Percentiles rank a stretch among this genome's conserved stretches.
Conservation (phyloP, 2,797 vertebrate genomes). For the Urophycis tenuis region DNA sequence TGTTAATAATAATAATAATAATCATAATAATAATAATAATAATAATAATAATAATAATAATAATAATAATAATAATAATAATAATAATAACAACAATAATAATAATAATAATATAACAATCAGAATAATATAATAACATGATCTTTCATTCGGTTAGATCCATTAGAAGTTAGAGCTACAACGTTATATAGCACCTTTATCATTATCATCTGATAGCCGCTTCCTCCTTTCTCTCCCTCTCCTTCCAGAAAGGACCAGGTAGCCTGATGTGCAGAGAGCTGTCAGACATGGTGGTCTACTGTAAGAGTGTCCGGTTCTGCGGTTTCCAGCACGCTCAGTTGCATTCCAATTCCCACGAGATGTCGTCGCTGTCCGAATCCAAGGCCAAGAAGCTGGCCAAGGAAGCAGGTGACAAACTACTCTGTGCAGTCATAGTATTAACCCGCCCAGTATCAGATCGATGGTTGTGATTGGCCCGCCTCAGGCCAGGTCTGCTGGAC, state of each 20-base stretch:
- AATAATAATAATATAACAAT: background rate
- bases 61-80: background rate
- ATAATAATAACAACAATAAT: background rate
- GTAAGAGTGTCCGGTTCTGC: constrained; percentile 82
- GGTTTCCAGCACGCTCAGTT: constrained; percentile 75
- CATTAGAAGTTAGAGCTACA: background rate
- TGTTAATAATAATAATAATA: background rate
- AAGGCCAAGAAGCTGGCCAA: constrained; percentile 82
- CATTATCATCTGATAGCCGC: background rate
- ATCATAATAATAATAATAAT: background rate
- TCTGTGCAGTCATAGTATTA: background rate
- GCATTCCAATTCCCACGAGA: constrained; percentile 76
- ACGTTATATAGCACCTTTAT: background rate
- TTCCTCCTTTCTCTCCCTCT: background rate
- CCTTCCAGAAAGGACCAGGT: constrained; percentile 72
- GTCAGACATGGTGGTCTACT: constrained; percentile 86
- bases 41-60: background rate
- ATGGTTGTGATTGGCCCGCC: background rate
- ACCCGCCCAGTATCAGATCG: background rate
- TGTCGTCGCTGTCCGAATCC: constrained; percentile 87
- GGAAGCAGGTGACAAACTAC: constrained; percentile 70
- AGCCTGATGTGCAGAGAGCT: constrained; percentile 77
- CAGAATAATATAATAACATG: background rate
- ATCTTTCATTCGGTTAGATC: constrained; percentile 1
- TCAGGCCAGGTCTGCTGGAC: background rate